Evolutionary conservation across 1,140 invertebrate species (phyloP).

Genomic region (Batillaria attramentaria): DNA sequence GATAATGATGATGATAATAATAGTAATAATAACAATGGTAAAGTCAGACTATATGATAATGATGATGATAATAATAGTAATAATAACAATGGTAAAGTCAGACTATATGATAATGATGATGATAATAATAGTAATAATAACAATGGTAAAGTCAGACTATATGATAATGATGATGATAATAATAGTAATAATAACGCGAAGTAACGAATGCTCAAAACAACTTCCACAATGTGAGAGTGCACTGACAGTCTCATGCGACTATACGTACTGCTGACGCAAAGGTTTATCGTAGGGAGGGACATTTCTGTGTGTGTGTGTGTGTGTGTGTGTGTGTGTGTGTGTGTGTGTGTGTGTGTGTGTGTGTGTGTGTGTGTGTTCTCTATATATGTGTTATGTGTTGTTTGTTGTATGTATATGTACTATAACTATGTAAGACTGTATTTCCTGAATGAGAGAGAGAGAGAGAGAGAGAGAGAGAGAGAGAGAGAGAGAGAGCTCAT

Average conservation of each 20-base stretch:
- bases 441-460: neutral
- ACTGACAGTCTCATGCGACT: neutral
- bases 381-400: neutral
- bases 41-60: no score
- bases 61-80: no score
- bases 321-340: neutral
- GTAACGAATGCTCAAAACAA: no score
- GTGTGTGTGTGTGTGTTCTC: constrained; percentile 10
- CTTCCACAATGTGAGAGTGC: no score
- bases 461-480: neutral
- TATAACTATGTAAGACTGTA: neutral
- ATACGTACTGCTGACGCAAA: neutral
- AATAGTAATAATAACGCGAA: no score
- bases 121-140: no score
- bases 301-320: neutral
- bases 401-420: neutral
- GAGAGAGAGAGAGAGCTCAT: neutral
- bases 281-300: neutral
- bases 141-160: no score
- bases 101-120: no score
- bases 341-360: constrained; percentile 16
- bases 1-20: no score
- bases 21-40: no score
- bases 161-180: no score
- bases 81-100: no score